Conservation (phyloP, 2,888 invertebrate genomes). For the Pinctada fucata region DNA sequence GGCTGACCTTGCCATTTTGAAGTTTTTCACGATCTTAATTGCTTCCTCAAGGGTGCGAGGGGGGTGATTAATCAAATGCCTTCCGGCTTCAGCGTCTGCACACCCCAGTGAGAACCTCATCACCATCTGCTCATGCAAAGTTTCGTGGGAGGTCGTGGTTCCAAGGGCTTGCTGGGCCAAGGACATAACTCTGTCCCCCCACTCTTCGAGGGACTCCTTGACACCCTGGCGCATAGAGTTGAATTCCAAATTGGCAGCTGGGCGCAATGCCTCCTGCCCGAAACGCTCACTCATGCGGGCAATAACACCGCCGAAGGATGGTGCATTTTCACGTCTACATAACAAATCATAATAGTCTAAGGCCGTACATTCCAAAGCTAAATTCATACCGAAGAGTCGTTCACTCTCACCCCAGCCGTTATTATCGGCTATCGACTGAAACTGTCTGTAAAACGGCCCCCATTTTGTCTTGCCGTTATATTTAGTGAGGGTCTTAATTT, state of each 20-base stretch:
- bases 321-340: neutral
- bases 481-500: neutral
- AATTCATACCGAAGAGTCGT: neutral
- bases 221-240: slow-evolving; percentile 6
- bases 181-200: slow-evolving; percentile 6
- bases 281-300: neutral
- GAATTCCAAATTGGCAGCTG: neutral
- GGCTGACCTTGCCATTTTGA: neutral
- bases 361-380: neutral
- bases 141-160: neutral
- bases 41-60: neutral
- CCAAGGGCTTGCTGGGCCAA: neutral
- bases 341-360: too few species aligned
- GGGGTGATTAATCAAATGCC: neutral
- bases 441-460: neutral
- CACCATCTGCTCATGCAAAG: neutral
- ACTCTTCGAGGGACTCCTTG: slow-evolving; percentile 1
- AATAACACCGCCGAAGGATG: neutral
- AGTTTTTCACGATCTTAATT: neutral
- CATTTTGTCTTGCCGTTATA: slow-evolving; percentile 2
- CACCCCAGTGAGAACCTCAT: neutral
- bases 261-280: neutral
- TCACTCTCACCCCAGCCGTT: neutral
- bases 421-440: neutral
- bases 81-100: slow-evolving; percentile 2